Percentiles rank a stretch among this genome's conserved stretches.
phyloP scores from a whole-genome alignment of 2,888 invertebrate genomes.

The Brachylomia viminalis region DNA sequence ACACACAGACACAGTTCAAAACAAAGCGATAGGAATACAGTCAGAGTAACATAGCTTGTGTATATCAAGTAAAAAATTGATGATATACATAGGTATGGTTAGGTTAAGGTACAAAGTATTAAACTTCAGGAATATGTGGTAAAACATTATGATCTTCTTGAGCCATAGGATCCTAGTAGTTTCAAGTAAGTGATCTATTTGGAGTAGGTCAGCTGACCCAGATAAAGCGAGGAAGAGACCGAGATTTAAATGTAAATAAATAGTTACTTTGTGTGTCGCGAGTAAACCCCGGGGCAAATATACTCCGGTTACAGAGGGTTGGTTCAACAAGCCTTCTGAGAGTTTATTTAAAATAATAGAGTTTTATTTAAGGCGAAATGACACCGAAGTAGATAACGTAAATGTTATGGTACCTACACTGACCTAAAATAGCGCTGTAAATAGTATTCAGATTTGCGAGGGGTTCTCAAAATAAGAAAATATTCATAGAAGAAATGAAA shows the following conservation, averaged over 20 bases:
- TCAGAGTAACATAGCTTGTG: too few relatives aligned
- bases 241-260: slow-evolving; percentile 33
- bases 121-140: not conserved
- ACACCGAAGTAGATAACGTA: not conserved
- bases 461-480: slow-evolving; percentile 3
- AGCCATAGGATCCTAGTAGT: too few relatives aligned
- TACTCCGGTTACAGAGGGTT: not conserved
- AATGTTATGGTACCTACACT: not conserved
- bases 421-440: not conserved
- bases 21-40: too few relatives aligned
- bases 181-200: not conserved
- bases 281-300: slow-evolving; percentile 11
- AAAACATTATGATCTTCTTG: not conserved
- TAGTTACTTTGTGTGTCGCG: not conserved
- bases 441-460: not conserved
- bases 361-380: slow-evolving; percentile 1
- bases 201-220: slow-evolving; percentile 10
- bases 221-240: not conserved
- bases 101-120: not conserved
- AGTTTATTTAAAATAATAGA: slow-evolving; percentile 8
- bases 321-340: not conserved
- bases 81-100: too few relatives aligned
- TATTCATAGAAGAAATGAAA: slow-evolving; percentile 7
- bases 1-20: too few relatives aligned
- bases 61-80: not conserved